A percentile compares a stretch with the other conserved stretches of the same genome.
These are phyloP conservation scores for Melanogrammus aeglefinus DNA, from an alignment of 2,797 vertebrate species.

Conservation along the genomic window DNA sequence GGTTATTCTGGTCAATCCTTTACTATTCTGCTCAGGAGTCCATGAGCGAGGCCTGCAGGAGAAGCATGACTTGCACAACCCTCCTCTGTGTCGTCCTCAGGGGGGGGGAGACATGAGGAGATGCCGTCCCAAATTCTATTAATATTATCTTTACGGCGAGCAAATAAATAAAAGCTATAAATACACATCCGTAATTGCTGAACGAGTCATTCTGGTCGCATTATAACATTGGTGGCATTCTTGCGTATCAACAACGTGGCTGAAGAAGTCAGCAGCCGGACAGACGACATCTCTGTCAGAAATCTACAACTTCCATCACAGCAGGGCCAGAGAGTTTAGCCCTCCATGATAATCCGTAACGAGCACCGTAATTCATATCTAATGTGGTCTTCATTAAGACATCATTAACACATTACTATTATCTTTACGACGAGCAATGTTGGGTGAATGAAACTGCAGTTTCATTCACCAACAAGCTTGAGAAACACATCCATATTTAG, in stretches of 20 bases:
- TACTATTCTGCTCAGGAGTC: not conserved
- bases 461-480: not conserved
- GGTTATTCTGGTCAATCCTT: not conserved
- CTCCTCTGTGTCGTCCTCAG: not conserved
- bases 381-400: not conserved
- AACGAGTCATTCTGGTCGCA: not conserved
- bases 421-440: no score
- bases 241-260: not conserved
- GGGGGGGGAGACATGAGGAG: not conserved
- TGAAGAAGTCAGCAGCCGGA: not conserved
- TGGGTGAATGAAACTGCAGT: not conserved
- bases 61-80: not conserved
- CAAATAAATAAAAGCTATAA: constrained; percentile 1
- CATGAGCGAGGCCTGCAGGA: not conserved
- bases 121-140: not conserved
- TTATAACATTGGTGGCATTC: not conserved
- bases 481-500: not conserved
- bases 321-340: not conserved
- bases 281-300: not conserved
- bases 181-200: not conserved
- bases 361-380: not conserved
- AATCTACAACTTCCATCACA: not conserved
- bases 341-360: no score
- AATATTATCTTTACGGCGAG: not conserved
- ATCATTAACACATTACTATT: not conserved